Percentiles rank a stretch among this genome's conserved stretches.
These are phyloP conservation scores for Ophion slaviceki DNA, from an alignment of 2,888 invertebrate species.

Conservation along the genomic window DNA sequence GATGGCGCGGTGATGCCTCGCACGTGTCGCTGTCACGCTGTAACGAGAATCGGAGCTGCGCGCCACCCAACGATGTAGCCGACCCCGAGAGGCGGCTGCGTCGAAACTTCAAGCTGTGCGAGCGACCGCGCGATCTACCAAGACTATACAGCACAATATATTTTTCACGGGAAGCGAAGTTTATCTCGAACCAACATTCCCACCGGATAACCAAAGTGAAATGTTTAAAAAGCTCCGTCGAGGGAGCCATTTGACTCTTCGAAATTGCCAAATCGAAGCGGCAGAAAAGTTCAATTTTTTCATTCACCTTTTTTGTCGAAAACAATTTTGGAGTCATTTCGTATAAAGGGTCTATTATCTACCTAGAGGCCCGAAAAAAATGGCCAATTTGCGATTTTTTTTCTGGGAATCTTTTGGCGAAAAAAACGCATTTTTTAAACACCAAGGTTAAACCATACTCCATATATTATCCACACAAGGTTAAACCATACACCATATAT, in stretches of 20 bases:
- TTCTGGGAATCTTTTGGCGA: no score
- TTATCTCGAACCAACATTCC: neutral
- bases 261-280: neutral
- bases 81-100: conserved; percentile 4
- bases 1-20: conserved; percentile 67
- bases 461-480: no score
- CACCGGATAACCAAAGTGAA: neutral
- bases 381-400: no score
- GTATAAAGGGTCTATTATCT: no score
- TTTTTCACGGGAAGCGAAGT: conserved; percentile 30
- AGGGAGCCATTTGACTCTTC: neutral
- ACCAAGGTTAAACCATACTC: no score
- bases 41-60: conserved; percentile 64
- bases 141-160: neutral
- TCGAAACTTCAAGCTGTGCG: conserved; percentile 14
- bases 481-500: no score
- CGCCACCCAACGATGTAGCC: conserved; percentile 31
- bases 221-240: neutral
- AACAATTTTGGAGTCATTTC: no score
- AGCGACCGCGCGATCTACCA: neutral
- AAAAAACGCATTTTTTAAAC: no score
- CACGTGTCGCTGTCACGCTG: conserved; percentile 71
- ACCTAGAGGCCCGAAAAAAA: no score
- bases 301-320: no score
- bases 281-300: no score